Percentiles rank a stretch among this genome's conserved stretches.
Conservation (phyloP, 1,140 invertebrate species). For the Nasonia longicornis region DNA sequence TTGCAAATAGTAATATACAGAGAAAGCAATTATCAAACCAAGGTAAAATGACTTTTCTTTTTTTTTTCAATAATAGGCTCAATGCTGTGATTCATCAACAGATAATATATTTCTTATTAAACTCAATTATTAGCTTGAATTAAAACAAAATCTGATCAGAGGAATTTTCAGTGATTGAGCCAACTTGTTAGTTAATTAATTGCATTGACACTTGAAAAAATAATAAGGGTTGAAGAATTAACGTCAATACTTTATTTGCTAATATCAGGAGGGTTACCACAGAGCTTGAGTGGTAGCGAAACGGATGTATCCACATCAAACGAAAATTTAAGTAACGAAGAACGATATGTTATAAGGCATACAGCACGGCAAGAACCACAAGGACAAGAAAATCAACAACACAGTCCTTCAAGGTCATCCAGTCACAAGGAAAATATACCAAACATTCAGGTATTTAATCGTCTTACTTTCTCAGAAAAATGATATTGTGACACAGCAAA, state of each 20-base stretch:
- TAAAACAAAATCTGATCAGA: too few species aligned
- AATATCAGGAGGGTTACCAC: conserved; percentile 72
- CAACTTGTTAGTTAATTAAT: background rate
- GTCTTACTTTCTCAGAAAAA: background rate
- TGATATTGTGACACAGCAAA: background rate
- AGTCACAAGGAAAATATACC: conserved; percentile 70
- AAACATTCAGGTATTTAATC: conserved; percentile 64
- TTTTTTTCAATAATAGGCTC: too few species aligned
- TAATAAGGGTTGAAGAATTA: conserved; percentile 6
- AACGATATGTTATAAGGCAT: conserved; percentile 84
- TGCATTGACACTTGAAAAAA: background rate
- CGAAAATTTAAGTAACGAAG: conserved; percentile 89
- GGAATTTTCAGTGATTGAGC: too few species aligned
- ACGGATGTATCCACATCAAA: conserved; percentile 91
- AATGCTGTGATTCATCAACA: background rate
- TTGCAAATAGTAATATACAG: conserved; percentile 68
- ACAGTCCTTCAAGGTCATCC: conserved; percentile 68
- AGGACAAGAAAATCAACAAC: conserved; percentile 85
- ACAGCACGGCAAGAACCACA: conserved; percentile 91
- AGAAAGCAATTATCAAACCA: conserved; percentile 67
- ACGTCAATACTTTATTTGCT: conserved; percentile 49
- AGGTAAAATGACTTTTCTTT: conserved; percentile 55
- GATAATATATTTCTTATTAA: background rate
- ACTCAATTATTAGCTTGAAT: too few species aligned
- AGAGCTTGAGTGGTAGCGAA: conserved; percentile 87